phyloP scores from a whole-genome alignment of 2,113 vertebrate species.

The Eublepharis macularius region DNA sequence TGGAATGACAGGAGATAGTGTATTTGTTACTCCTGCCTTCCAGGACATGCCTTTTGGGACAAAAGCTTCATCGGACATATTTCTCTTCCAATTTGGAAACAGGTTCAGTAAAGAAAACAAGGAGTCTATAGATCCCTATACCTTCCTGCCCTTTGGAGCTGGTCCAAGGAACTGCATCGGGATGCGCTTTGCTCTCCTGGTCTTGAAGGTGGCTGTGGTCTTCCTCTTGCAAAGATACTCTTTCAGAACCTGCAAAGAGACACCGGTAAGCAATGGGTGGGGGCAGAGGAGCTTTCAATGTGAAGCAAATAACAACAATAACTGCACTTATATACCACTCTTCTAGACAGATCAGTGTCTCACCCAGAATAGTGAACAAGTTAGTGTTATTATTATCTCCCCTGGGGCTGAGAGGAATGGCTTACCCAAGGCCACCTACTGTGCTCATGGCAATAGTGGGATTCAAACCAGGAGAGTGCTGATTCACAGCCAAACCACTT shows the following conservation, averaged over 20 bases:
- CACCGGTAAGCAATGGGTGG: constrained; percentile 73
- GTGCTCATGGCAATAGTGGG: no score
- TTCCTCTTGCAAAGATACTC: constrained; percentile 78
- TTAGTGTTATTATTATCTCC: no score
- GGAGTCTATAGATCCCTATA: constrained; percentile 69
- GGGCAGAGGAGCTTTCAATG: constrained; percentile 78
- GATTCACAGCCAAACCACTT: no score
- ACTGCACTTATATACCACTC: constrained; percentile 77
- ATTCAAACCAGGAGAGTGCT: no score
- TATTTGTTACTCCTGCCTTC: constrained; percentile 19
- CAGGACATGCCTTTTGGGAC: neutral
- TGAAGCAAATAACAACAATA: constrained; percentile 71
- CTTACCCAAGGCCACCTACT: no score
- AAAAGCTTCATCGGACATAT: neutral
- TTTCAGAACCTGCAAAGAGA: constrained; percentile 79
- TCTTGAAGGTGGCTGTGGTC: constrained; percentile 74
- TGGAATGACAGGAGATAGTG: neutral
- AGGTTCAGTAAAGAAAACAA: constrained; percentile 82
- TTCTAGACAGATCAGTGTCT: constrained; percentile 83
- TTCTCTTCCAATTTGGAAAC: neutral
- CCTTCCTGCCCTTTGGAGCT: constrained; percentile 80
- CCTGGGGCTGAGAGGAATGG: no score
- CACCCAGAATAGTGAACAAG: no score
- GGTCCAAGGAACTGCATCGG: constrained; percentile 85
- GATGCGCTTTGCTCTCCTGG: constrained; percentile 81